These are phyloP conservation scores for Solea solea DNA, from an alignment of 2,113 vertebrate species.

Conservation along the genomic window DNA sequence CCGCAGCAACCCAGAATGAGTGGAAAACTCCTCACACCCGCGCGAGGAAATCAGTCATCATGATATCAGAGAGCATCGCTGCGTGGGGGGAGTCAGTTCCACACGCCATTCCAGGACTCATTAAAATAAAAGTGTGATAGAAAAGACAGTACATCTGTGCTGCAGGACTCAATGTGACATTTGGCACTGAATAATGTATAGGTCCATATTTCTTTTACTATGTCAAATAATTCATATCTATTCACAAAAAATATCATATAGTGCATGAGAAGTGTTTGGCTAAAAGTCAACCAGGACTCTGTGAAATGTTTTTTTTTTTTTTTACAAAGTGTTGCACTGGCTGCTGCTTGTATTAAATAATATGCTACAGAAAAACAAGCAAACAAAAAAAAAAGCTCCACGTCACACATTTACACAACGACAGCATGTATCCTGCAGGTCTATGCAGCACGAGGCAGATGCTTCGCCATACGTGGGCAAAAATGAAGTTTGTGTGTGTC, in stretches of 20 bases:
- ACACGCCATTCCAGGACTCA: conserved; percentile 5
- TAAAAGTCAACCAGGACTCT: conserved; percentile 37
- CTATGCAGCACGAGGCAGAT: conserved; percentile 18
- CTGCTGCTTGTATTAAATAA: conserved; percentile 24
- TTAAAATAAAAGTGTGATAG: conserved; percentile 1
- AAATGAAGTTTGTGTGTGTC: conserved; percentile 2
- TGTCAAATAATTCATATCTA: conserved; percentile 23
- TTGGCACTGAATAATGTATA: conserved; percentile 63
- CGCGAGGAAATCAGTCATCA: conserved; percentile 31
- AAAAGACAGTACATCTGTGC: conserved; percentile 11
- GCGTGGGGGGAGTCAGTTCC: conserved; percentile 1
- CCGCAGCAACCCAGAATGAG: conserved; percentile 34
- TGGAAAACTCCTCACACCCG: conserved; percentile 7
- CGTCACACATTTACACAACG: conserved; percentile 25
- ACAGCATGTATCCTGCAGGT: conserved; percentile 22
- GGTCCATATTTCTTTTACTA: conserved; percentile 53
- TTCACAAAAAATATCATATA: conserved; percentile 33
- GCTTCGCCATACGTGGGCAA: conserved; percentile 12
- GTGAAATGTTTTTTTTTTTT: neutral
- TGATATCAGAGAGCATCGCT: conserved; percentile 33
- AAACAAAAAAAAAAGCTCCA: conserved; percentile 30
- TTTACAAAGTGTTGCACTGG: conserved; percentile 11
- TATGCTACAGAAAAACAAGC: conserved; percentile 25
- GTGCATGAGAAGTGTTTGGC: conserved; percentile 12
- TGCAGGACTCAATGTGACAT: conserved; percentile 35